Conservation (phyloP, 2,113 vertebrate genomes). For the Clupea harengus region DNA sequence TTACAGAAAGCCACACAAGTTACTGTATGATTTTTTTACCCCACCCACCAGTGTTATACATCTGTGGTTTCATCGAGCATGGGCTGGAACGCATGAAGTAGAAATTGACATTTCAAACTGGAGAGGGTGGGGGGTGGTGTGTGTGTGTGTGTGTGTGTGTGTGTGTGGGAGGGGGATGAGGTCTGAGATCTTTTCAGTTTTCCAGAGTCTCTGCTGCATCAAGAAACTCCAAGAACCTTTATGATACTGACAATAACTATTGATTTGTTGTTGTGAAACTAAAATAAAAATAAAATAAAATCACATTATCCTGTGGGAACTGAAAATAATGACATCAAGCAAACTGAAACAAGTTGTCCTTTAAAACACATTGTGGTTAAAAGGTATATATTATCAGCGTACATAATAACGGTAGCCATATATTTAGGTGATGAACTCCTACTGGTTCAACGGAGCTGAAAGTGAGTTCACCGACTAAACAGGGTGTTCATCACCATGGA, state of each 20-base stretch:
- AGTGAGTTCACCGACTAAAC: constrained; percentile 48
- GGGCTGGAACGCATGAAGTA: constrained; percentile 1
- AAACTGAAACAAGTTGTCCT: not conserved
- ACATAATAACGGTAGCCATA: not conserved
- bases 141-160: constrained; percentile 7
- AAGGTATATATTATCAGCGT: not conserved
- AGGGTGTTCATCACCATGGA: constrained; percentile 55
- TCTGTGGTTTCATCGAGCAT: constrained; percentile 37
- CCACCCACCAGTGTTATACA: constrained; percentile 49
- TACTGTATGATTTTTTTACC: constrained; percentile 46
- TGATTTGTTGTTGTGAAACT: not conserved
- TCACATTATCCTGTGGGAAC: not conserved
- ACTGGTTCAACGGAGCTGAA: constrained; percentile 35
- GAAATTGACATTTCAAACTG: constrained; percentile 30
- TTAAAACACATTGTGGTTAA: not conserved
- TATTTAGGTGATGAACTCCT: not conserved
- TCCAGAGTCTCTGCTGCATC: not conserved
- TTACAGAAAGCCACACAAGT: constrained; percentile 45
- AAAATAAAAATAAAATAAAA: not conserved
- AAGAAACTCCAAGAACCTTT: not conserved
- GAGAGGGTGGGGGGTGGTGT: constrained; percentile 21
- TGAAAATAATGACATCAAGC: not conserved
- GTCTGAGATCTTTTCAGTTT: not conserved
- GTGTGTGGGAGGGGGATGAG: not conserved
- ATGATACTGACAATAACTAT: not conserved